Conservation (phyloP, 2,113 vertebrate species). For the Atrichornis clamosus region DNA sequence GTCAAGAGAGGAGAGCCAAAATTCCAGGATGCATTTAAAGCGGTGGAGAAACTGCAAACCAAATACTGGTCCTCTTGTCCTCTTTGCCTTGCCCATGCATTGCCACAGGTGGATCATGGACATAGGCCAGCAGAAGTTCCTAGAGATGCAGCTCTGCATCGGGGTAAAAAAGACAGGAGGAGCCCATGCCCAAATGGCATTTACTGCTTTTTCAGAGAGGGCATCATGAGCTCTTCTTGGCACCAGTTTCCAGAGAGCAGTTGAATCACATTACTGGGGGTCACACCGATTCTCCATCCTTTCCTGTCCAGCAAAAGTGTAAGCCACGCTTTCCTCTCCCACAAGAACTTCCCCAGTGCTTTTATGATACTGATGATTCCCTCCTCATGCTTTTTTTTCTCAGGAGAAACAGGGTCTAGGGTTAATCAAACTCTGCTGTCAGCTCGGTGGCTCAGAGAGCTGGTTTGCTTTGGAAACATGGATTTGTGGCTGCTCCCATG, state of each 20-base stretch:
- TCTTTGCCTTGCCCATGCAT: not conserved
- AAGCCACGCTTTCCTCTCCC: not conserved
- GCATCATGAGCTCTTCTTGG: not conserved
- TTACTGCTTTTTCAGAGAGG: not conserved
- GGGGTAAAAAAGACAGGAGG: not conserved
- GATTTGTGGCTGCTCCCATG: not conserved
- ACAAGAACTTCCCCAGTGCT: not conserved
- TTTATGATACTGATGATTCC: not conserved
- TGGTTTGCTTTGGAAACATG: not conserved
- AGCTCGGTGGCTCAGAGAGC: not conserved
- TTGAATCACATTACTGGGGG: not conserved
- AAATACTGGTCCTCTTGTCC: not conserved
- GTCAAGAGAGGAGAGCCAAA: not conserved
- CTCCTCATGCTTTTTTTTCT: not conserved
- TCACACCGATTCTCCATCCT: not conserved
- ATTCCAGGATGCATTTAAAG: not conserved
- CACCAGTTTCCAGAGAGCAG: not conserved
- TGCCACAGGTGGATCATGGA: rapidly evolving
- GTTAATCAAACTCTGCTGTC: conserved; percentile 13
- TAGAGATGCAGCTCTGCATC: not conserved
- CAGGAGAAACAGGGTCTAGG: not conserved
- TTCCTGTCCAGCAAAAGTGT: not conserved
- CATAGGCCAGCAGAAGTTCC: not conserved
- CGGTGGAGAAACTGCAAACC: not conserved
- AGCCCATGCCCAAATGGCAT: not conserved